A percentile compares a stretch with the other conserved stretches of the same genome.
phyloP scores from a whole-genome alignment of 2,113 vertebrate species.

The Sprattus sprattus region DNA sequence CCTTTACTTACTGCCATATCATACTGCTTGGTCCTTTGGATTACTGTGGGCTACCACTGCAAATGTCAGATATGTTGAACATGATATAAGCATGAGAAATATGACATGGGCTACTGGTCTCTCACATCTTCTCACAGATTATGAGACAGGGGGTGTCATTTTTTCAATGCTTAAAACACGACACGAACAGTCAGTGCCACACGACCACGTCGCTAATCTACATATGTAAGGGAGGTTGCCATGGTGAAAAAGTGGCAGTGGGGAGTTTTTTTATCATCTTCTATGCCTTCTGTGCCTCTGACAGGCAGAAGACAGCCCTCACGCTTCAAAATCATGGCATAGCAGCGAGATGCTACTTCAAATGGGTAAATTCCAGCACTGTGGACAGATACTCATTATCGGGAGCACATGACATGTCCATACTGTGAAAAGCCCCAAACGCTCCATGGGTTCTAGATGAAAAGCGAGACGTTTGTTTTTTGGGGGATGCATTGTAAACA shows the following conservation, averaged over 20 bases:
- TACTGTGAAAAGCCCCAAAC: background rate
- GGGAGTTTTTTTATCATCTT: background rate
- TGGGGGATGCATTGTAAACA: background rate
- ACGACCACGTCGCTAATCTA: background rate
- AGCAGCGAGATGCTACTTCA: background rate
- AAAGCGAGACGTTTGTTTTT: background rate
- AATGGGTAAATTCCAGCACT: background rate
- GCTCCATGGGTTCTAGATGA: background rate
- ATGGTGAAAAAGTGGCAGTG: background rate
- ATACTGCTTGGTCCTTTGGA: background rate
- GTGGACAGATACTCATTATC: background rate
- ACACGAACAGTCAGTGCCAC: background rate
- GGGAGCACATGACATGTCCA: background rate
- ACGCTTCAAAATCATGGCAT: background rate
- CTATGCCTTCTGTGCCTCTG: background rate
- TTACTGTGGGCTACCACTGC: background rate
- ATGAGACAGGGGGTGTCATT: background rate
- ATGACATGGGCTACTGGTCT: background rate
- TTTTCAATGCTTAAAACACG: background rate
- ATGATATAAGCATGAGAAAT: background rate
- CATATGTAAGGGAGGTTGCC: background rate
- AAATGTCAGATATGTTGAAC: conserved; percentile 7
- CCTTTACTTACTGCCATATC: background rate
- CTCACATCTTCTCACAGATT: background rate
- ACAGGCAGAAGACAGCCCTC: background rate